Conservation (phyloP, 2,888 invertebrate genomes). For the Oligia fasciuncula region DNA sequence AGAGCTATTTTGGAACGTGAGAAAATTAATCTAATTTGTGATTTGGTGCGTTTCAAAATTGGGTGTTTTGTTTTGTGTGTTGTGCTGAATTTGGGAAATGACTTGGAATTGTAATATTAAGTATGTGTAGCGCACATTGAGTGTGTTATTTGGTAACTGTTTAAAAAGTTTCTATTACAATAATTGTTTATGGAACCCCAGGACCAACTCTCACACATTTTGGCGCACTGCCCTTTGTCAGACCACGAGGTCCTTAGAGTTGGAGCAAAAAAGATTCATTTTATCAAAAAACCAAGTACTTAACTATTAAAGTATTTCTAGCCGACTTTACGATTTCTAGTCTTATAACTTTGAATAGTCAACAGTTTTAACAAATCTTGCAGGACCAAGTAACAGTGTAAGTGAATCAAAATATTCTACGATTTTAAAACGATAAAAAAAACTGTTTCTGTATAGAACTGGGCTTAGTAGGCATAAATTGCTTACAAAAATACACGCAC, state of each 20-base stretch:
- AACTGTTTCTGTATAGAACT: too few relatives aligned
- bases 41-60: slow-evolving; percentile 64
- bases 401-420: background rate
- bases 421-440: too few relatives aligned
- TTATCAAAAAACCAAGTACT: background rate
- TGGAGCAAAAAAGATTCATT: background rate
- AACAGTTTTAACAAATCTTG: too few relatives aligned
- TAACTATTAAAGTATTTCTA: background rate
- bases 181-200: background rate
- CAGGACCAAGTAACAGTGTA: background rate
- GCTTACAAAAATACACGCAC: background rate
- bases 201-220: background rate
- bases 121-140: slow-evolving; percentile 13
- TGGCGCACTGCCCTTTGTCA: background rate
- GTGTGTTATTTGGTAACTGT: background rate
- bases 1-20: slow-evolving; percentile 51
- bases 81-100: slow-evolving; percentile 53
- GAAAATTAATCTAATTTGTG: slow-evolving; percentile 56
- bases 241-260: background rate
- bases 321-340: background rate
- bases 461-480: background rate
- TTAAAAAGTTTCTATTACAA: background rate
- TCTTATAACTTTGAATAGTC: background rate
- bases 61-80: slow-evolving; percentile 52
- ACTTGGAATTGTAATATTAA: slow-evolving; percentile 25